These are phyloP conservation scores for Spodoptera frugiperda DNA, from an alignment of 1,140 invertebrate species.

Conservation along the genomic window DNA sequence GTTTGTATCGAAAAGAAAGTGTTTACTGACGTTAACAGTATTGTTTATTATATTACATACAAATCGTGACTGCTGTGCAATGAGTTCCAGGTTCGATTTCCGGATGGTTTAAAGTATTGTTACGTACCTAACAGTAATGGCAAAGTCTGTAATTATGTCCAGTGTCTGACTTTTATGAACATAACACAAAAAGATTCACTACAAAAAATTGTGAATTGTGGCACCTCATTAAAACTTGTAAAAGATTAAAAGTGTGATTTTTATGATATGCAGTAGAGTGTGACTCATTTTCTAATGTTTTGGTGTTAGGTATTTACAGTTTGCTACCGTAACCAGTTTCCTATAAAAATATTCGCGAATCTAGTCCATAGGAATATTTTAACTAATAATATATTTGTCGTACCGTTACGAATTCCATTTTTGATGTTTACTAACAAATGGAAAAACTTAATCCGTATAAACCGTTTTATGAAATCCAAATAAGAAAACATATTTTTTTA, in stretches of 20 bases:
- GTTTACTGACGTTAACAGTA: neutral
- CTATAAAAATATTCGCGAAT: neutral
- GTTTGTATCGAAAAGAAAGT: neutral
- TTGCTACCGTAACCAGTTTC: constrained; percentile 5
- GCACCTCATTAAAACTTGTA: too few relatives aligned
- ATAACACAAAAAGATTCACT: too few relatives aligned
- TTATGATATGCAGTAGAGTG: neutral
- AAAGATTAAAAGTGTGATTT: too few relatives aligned
- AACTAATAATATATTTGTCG: neutral
- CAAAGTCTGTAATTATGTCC: too few relatives aligned
- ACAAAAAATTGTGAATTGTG: too few relatives aligned
- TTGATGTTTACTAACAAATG: constrained; percentile 19
- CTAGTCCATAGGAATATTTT: neutral
- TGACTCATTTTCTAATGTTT: neutral
- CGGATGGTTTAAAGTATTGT: too few relatives aligned
- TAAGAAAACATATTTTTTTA: neutral
- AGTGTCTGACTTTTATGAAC: too few relatives aligned
- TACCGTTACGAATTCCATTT: neutral
- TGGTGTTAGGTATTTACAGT: neutral
- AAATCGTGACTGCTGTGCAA: too few relatives aligned
- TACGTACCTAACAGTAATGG: too few relatives aligned
- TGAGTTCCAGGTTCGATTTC: too few relatives aligned
- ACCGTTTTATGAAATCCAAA: neutral
- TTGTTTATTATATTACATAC: neutral
- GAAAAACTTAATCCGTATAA: neutral